Conservation (phyloP, 2,888 invertebrate genomes). For the Dryocosmus kuriphilus region DNA sequence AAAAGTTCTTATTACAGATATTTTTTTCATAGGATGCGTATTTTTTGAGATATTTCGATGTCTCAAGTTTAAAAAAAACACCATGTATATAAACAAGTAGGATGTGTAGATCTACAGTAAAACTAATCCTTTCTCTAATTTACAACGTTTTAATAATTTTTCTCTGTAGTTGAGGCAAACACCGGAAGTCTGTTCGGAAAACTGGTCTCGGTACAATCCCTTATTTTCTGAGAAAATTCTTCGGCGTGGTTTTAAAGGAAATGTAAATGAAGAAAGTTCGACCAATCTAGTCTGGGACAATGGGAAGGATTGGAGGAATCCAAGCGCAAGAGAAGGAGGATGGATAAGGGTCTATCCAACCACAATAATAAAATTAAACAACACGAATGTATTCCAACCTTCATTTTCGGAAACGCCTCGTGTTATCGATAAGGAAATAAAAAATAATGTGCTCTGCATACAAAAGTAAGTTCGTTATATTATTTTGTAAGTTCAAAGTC, state of each 20-base stretch:
- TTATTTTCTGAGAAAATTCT: conserved; percentile 78
- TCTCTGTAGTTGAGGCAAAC: conserved; percentile 63
- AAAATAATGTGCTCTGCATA: conserved; percentile 69
- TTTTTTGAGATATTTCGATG: too few species aligned
- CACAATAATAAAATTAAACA: conserved; percentile 64
- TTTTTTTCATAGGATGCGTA: too few species aligned
- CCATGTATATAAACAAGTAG: not conserved
- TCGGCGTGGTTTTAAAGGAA: conserved; percentile 81
- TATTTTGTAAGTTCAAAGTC: not conserved
- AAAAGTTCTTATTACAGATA: too few species aligned
- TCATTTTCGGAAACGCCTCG: conserved; percentile 65
- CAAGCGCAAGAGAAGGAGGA: conserved; percentile 84
- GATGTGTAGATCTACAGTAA: too few species aligned
- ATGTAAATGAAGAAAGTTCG: conserved; percentile 82
- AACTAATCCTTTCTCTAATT: not conserved
- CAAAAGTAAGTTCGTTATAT: conserved; percentile 65
- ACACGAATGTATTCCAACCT: conserved; percentile 64
- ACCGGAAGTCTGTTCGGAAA: conserved; percentile 65
- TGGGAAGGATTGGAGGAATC: conserved; percentile 84
- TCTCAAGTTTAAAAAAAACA: too few species aligned
- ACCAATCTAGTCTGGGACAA: conserved; percentile 83
- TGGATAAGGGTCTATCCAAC: conserved; percentile 89
- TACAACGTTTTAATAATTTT: not conserved
- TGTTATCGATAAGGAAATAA: conserved; percentile 70
- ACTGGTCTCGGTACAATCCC: conserved; percentile 71